Conservation (phyloP, 2,888 invertebrate species). For the Polydrusus tereticollis region DNA sequence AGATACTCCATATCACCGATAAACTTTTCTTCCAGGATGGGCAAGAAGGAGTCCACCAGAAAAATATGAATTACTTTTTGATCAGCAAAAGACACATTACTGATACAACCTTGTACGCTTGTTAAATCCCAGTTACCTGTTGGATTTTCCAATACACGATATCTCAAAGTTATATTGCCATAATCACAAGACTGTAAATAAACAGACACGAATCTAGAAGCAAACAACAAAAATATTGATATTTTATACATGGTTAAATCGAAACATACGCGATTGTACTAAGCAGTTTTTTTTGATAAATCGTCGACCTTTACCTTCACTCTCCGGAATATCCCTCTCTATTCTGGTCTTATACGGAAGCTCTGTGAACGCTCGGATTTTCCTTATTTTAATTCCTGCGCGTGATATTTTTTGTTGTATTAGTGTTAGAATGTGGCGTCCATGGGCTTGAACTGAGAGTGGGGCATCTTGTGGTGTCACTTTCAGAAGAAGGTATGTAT, state of each 20-base stretch:
- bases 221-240: neutral
- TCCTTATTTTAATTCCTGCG: too few relatives aligned
- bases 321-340: neutral
- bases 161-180: too few relatives aligned
- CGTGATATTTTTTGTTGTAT: too few relatives aligned
- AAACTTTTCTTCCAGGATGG: neutral
- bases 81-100: neutral
- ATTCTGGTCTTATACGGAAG: neutral
- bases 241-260: neutral
- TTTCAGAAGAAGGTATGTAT: too few relatives aligned
- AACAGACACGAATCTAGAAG: neutral
- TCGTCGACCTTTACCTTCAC: neutral
- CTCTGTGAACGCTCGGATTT: neutral
- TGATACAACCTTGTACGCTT: neutral
- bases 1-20: neutral
- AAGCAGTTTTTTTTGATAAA: neutral
- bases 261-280: neutral
- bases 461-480: too few relatives aligned
- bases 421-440: too few relatives aligned
- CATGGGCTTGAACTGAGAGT: too few relatives aligned
- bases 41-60: neutral
- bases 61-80: neutral
- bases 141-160: neutral
- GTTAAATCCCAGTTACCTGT: neutral
- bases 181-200: neutral